Base-by-base conservation (phyloP, 2,797 vertebrate species). In the Acanthurus lineatus region DNA sequence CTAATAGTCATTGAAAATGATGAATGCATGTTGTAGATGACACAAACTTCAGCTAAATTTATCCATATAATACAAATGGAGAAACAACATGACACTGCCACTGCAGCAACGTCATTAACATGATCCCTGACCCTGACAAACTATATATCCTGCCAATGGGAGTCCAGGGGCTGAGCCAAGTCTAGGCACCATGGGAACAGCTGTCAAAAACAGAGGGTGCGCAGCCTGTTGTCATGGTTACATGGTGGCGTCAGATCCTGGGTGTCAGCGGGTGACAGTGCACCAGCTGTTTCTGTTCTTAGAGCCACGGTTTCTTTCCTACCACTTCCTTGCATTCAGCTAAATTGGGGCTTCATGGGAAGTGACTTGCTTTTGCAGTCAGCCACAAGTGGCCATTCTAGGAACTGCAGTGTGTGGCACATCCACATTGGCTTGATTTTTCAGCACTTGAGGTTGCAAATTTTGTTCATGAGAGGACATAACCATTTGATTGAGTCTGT, bases 151-250 rank as follows among this genome's bases (percentile, higher is more conserved):
- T 83, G 79, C 87, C 72, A 76, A 73, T 59, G 62, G 62, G 78
- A 86, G 83, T 74, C 77, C 83, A 64, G 79, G 57, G 75, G 70
- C 78, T 63, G 79, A 86, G 89, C 76, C 77, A 60, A 83, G 77
- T 69, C 44, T 67, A 45, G 83, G 85, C 77, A 15, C 90, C 90
- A 93, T 93, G 90, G 93, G 93, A 94, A 92, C 90, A 92, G 90
- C 92, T 94, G 93, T 92, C 89, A 92, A 79, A 89, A 83, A 66
- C 88, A 88, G 88, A 86, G 92, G 88, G 88, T 68, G 84, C 80
- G 73, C 78, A 69, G 86, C 69, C 73, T 72, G 91, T 93, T 84
- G 93, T 83, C 93, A 88, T 90, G 89, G 94, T 80, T 92, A 94
- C 90, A 28, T n/a, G 51, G 74, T 71, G 73, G 91, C 88, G 44